Conservation (phyloP, 1,140 invertebrate species). For the Helicoverpa zea region DNA sequence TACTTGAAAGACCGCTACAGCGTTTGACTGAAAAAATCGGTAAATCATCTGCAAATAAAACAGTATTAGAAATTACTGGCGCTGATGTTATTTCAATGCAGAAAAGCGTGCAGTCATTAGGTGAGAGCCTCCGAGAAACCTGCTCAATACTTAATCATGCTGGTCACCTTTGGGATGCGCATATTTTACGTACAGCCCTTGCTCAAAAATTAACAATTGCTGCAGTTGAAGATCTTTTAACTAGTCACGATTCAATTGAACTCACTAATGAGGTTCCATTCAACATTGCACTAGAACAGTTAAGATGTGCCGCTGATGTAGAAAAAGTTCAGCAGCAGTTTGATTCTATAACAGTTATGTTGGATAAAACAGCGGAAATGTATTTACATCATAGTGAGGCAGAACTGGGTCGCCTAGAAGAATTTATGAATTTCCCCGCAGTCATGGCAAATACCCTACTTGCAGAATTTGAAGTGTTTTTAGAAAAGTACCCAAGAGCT, state of each 20-base stretch:
- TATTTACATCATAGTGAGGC: slow-evolving; percentile 66
- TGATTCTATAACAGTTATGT: slow-evolving; percentile 55
- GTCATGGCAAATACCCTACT: slow-evolving; percentile 64
- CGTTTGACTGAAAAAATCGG: slow-evolving; percentile 47
- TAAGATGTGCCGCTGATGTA: slow-evolving; percentile 62
- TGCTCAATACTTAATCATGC: slow-evolving; percentile 70
- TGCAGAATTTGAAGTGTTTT: slow-evolving; percentile 71
- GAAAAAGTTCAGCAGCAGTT: slow-evolving; percentile 70
- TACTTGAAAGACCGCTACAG: slow-evolving; percentile 57
- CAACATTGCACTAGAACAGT: slow-evolving; percentile 72
- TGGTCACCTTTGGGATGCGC: slow-evolving; percentile 71
- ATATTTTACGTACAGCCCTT: slow-evolving; percentile 68
- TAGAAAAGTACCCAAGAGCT: slow-evolving; percentile 68
- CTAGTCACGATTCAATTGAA: slow-evolving; percentile 67
- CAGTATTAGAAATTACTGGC: slow-evolving; percentile 53
- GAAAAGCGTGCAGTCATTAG: slow-evolving; percentile 66
- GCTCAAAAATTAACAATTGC: slow-evolving; percentile 73
- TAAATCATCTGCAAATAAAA: slow-evolving; percentile 26
- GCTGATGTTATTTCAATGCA: slow-evolving; percentile 62
- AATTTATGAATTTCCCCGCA: slow-evolving; percentile 66
- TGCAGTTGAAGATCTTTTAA: slow-evolving; percentile 74
- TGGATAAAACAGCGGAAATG: slow-evolving; percentile 63
- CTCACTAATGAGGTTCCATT: slow-evolving; percentile 72
- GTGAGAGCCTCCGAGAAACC: slow-evolving; percentile 66
- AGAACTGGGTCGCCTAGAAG: slow-evolving; percentile 69